Conservation (phyloP, 2,888 invertebrate species). For the Cerceris ruficornis region DNA sequence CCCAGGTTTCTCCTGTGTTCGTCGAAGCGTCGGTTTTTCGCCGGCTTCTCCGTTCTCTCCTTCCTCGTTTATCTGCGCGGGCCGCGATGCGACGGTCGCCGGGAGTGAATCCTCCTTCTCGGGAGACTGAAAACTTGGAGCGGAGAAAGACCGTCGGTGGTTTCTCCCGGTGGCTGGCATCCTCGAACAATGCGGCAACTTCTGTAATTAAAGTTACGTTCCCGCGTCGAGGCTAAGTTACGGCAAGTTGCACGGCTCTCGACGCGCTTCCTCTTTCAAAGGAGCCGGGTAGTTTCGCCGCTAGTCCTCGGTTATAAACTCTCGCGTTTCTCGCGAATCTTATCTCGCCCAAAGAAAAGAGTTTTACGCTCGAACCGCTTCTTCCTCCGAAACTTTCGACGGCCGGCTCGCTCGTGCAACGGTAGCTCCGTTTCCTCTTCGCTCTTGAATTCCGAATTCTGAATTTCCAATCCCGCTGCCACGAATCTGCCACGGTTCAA, state of each 20-base stretch:
- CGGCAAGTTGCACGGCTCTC: slow-evolving; percentile 64
- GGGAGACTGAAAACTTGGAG: slow-evolving; percentile 75
- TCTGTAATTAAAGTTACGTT: slow-evolving; percentile 79
- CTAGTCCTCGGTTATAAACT: slow-evolving; percentile 44
- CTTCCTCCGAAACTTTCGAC: neutral
- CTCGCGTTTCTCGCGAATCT: slow-evolving; percentile 49
- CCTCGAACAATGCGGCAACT: slow-evolving; percentile 79
- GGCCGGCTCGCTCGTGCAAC: neutral
- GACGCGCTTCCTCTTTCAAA: slow-evolving; percentile 23
- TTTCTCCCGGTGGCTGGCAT: slow-evolving; percentile 72
- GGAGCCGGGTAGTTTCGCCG: slow-evolving; percentile 22
- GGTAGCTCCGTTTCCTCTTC: neutral
- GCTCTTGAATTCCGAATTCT: no score
- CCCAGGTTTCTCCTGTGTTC: no score
- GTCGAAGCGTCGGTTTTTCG: no score
- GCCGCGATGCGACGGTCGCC: no score
- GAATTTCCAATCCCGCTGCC: no score
- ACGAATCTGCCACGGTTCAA: no score
- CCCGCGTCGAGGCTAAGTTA: slow-evolving; percentile 71
- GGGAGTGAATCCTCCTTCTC: slow-evolving; percentile 8
- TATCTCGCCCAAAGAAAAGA: slow-evolving; percentile 41
- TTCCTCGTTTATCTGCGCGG: no score
- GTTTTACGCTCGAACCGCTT: slow-evolving; percentile 7
- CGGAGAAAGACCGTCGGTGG: slow-evolving; percentile 68
- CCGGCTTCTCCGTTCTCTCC: no score